phyloP scores from a whole-genome alignment of 1,140 invertebrate genomes.

The Drosophila paulistorum region DNA sequence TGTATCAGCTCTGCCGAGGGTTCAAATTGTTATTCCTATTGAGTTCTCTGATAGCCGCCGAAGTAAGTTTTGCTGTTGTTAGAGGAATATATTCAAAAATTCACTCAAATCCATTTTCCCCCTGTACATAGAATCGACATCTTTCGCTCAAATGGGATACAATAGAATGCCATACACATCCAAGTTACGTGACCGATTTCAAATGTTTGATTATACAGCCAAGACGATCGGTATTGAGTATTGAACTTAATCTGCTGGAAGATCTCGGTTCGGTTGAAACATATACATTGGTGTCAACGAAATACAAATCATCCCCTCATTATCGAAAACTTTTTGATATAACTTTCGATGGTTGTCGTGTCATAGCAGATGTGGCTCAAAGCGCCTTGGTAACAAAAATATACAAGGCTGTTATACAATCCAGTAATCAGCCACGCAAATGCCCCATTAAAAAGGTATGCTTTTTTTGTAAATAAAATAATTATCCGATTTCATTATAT shows the following conservation, averaged over 20 bases:
- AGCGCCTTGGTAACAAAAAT: constrained; percentile 41
- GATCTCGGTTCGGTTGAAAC: constrained; percentile 32
- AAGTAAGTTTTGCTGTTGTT: neutral
- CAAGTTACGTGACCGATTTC: constrained; percentile 8
- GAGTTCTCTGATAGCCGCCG: neutral
- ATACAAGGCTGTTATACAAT: constrained; percentile 37
- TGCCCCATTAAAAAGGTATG: constrained; percentile 46
- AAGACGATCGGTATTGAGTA: constrained; percentile 26
- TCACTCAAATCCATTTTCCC: neutral
- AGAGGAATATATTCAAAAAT: neutral
- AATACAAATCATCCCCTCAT: neutral
- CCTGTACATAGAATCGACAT: constrained; percentile 9
- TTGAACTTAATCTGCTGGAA: constrained; percentile 29
- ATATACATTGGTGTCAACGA: constrained; percentile 39
- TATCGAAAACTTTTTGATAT: constrained; percentile 48
- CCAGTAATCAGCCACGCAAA: constrained; percentile 41
- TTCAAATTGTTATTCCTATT: neutral
- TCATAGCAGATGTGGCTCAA: constrained; percentile 36
- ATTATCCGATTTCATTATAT: too few relatives aligned
- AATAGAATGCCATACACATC: constrained; percentile 29
- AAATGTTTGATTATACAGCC: constrained; percentile 30
- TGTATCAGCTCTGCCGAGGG: neutral
- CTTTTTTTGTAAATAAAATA: neutral
- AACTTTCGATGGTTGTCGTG: constrained; percentile 36
- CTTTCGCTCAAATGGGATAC: constrained; percentile 33